Conservation (phyloP, 2,888 invertebrate genomes). For the Trilocha varians region DNA sequence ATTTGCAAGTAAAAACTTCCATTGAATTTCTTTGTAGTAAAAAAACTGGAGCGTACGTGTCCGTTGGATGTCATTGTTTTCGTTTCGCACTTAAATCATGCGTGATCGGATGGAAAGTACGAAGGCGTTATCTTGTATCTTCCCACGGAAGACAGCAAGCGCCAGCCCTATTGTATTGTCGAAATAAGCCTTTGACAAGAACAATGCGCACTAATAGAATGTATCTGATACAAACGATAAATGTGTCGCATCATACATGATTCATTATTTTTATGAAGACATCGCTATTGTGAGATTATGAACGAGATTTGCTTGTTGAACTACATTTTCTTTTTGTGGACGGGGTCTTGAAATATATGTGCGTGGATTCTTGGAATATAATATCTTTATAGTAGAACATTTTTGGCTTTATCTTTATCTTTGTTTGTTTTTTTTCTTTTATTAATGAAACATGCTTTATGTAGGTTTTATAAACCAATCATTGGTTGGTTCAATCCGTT, state of each 20-base stretch:
- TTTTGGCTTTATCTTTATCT: no score
- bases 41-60: neutral
- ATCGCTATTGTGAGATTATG: neutral
- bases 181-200: slow-evolving; percentile 35
- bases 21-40: neutral
- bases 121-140: slow-evolving; percentile 53
- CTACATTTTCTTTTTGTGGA: neutral
- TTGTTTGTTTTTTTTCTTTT: no score
- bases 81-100: slow-evolving; percentile 62
- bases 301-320: neutral
- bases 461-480: no score
- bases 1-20: neutral
- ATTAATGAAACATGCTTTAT: no score
- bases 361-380: no score
- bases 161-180: slow-evolving; percentile 35
- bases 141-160: slow-evolving; percentile 49
- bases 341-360: neutral
- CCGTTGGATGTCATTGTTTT: slow-evolving; percentile 29
- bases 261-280: slow-evolving; percentile 17
- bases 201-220: slow-evolving; percentile 37
- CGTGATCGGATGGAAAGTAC: slow-evolving; percentile 62
- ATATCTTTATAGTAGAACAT: no score
- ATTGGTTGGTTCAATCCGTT: no score
- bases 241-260: slow-evolving; percentile 32
- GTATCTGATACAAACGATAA: slow-evolving; percentile 40